Evolutionary conservation across 2,888 invertebrate genomes (phyloP).

Genomic region (Schizaphis graminum): DNA sequence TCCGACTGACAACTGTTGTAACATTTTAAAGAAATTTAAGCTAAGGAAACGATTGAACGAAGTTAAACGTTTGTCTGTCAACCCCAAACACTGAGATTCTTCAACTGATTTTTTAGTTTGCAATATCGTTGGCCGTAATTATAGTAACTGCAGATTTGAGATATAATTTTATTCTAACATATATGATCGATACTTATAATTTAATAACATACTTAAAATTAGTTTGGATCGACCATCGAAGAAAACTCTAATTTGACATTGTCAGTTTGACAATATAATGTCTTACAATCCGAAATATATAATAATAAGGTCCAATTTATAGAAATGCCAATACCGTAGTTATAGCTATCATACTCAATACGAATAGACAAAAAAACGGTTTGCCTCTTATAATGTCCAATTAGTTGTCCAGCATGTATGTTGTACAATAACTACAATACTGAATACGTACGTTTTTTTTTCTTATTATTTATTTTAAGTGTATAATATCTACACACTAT

Average conservation of each 20-base stretch:
- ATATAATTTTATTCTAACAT: neutral
- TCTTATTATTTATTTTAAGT: neutral
- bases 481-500: neutral
- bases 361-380: neutral
- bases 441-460: neutral
- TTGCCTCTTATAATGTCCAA: neutral
- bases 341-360: neutral
- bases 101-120: neutral
- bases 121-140: neutral
- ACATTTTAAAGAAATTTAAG: neutral
- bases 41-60: neutral
- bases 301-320: neutral
- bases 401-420: neutral
- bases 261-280: neutral
- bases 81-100: neutral
- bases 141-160: neutral
- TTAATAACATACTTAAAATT: neutral
- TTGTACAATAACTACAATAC: neutral
- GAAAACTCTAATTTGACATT: neutral
- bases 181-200: neutral
- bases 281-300: neutral
- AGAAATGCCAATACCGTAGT: slow-evolving; percentile 15
- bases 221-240: neutral
- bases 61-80: neutral
- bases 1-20: neutral